Evolutionary conservation across 2,888 invertebrate species (phyloP).

Genomic region (Idaea biselata): DNA sequence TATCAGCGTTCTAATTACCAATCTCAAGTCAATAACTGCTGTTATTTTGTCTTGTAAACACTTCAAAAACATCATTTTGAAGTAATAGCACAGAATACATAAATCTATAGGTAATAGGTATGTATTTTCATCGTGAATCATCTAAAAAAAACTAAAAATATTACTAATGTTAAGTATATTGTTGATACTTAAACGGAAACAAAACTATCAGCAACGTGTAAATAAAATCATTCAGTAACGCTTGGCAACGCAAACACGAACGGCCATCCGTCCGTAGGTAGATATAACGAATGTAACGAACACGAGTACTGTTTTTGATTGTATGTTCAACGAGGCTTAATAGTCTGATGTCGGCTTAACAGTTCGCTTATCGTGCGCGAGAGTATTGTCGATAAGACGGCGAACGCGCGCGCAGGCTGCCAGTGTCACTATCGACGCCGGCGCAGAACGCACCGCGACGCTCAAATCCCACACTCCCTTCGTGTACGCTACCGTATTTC

Average conservation of each 20-base stretch:
- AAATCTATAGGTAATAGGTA: too few relatives aligned
- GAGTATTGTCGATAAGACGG: conserved; percentile 63
- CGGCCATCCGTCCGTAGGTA: neutral
- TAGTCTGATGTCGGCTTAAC: conserved; percentile 28
- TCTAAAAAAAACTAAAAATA: too few relatives aligned
- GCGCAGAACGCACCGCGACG: conserved; percentile 39
- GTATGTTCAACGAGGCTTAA: conserved; percentile 21
- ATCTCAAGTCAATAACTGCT: conserved; percentile 14
- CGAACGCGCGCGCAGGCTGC: conserved; percentile 47
- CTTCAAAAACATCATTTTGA: neutral
- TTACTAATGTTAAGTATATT: too few relatives aligned
- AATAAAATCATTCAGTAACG: neutral
- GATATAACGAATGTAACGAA: neutral
- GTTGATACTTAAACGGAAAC: neutral
- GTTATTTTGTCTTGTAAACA: conserved; percentile 7
- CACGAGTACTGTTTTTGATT: conserved; percentile 5
- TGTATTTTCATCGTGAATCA: too few relatives aligned
- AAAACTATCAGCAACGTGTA: too few relatives aligned
- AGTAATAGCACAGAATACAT: neutral
- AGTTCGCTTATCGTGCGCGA: conserved; percentile 64
- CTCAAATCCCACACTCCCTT: conserved; percentile 30
- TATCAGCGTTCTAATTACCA: conserved; percentile 8
- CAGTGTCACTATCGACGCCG: conserved; percentile 64
- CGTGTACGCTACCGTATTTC: conserved; percentile 34
- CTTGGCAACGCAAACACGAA: neutral